phyloP scores from a whole-genome alignment of 2,797 vertebrate species.

The Echiichthys vipera region DNA sequence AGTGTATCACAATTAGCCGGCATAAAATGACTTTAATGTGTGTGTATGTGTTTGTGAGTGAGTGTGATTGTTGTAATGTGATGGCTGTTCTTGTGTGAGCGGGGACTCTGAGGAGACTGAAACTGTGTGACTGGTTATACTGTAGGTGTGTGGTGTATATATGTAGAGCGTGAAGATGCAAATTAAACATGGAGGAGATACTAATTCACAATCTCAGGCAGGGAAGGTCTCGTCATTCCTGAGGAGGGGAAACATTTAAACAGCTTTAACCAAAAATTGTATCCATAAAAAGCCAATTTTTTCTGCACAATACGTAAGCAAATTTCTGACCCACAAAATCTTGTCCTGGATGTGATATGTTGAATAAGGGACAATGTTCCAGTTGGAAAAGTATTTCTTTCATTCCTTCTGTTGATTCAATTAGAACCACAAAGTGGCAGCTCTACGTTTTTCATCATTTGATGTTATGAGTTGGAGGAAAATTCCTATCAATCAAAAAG shows the following conservation, averaged over 20 bases:
- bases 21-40: slow-evolving; percentile 80
- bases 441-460: slow-evolving; percentile 56
- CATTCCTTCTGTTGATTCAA: slow-evolving; percentile 66
- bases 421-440: slow-evolving; percentile 65
- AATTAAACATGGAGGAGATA: slow-evolving; percentile 24
- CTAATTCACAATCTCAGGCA: neutral
- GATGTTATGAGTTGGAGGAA: slow-evolving; percentile 61
- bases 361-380: slow-evolving; percentile 66
- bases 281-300: slow-evolving; percentile 43
- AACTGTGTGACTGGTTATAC: slow-evolving; percentile 31
- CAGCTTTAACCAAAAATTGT: slow-evolving; percentile 50
- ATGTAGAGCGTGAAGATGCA: neutral
- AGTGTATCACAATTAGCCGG: slow-evolving; percentile 83
- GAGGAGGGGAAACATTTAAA: slow-evolving; percentile 45
- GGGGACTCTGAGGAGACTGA: slow-evolving; percentile 26
- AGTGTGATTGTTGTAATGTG: slow-evolving; percentile 60
- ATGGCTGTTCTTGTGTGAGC: slow-evolving; percentile 54
- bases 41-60: slow-evolving; percentile 51
- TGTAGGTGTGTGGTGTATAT: slow-evolving; percentile 16
- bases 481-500: slow-evolving; percentile 61
- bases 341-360: slow-evolving; percentile 59
- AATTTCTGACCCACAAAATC: slow-evolving; percentile 57
- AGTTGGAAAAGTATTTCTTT: slow-evolving; percentile 62
- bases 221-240: slow-evolving; percentile 16
- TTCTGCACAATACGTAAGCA: slow-evolving; percentile 34